Percentiles rank a stretch among this genome's conserved stretches.
Evolutionary conservation across 2,797 vertebrate species (phyloP).

Genomic region (Garrulus glandarius): DNA sequence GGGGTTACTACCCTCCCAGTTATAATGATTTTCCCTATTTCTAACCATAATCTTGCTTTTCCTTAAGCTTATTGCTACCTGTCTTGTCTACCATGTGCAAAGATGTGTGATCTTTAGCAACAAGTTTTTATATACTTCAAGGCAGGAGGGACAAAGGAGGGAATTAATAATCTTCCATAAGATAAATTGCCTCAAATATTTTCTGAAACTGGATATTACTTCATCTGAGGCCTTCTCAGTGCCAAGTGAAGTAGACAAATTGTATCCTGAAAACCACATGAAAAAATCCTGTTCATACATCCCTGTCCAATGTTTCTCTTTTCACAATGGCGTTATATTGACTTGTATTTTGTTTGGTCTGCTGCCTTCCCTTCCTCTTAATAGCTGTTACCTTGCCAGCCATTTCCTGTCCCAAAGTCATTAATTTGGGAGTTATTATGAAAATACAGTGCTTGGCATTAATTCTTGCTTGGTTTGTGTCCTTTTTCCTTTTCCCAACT

Average conservation of each 20-base stretch:
- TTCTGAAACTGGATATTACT: background rate
- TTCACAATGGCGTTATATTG: background rate
- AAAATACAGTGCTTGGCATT: background rate
- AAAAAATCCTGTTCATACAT: background rate
- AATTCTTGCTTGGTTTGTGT: background rate
- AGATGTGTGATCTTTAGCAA: background rate
- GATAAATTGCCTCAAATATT: background rate
- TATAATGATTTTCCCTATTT: background rate
- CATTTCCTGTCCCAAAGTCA: background rate
- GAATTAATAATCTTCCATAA: background rate
- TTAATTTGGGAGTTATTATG: background rate
- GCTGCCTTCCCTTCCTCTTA: background rate
- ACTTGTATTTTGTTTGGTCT: background rate
- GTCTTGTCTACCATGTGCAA: background rate
- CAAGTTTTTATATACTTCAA: background rate
- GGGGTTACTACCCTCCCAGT: background rate
- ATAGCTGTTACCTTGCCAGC: background rate
- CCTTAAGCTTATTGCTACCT: background rate
- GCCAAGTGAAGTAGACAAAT: background rate
- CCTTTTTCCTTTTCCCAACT: background rate
- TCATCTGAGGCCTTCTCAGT: background rate
- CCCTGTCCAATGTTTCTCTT: background rate
- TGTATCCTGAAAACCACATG: background rate
- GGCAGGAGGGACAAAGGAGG: background rate
- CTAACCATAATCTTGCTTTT: background rate